Evolutionary conservation across 2,888 invertebrate species (phyloP), one percentile per base, ranked within the genome.

Genomic region (Gymnocheta viridis): DNA sequence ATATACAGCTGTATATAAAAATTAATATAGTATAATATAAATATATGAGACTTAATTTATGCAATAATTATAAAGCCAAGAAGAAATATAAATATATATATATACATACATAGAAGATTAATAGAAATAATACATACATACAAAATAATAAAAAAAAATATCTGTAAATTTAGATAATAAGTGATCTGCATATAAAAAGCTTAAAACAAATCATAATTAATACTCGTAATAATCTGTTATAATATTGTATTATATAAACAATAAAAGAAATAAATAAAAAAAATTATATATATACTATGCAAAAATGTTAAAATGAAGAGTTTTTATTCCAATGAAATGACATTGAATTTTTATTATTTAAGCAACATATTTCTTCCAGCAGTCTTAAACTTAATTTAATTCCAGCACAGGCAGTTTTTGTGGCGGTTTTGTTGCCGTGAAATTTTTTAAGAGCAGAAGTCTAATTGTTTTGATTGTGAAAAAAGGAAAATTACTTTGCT

Each of bases 31-130:
- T 64, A 67, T 19, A 51, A 79, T 56, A 74, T 56, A 73, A 47
- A 78, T 82, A 85, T 82, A 82, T 81, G 82, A 82, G 85, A 85
- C 85, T 85, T 85, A 81, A 83, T 81, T 72, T 85, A 85, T 83
- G 85, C 85, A 85, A 85, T 85, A 83, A 85, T 64, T 72, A 66
- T 67, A 70, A 64, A 84, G 62, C 49, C 62, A 77, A 72, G 47
- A 5, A 60, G 29, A 82, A 10, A 32, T 19, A 24, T 60, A 44
- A 24, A 62, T 27, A 60, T 6, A n/a, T 27, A 62, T 51, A 44
- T 70, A 56, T 60, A 49, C 60, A 49, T 35, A n/a, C n/a, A n/a
- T n/a, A n/a, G n/a, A n/a, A n/a, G 17, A 66, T 6, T n/a, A 38
- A 41, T 4, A 35, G 27, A 58, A 62, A 17, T 29, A 51, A 67